Conservation (phyloP, 1,140 invertebrate species). For the Chrysopa pallens region DNA sequence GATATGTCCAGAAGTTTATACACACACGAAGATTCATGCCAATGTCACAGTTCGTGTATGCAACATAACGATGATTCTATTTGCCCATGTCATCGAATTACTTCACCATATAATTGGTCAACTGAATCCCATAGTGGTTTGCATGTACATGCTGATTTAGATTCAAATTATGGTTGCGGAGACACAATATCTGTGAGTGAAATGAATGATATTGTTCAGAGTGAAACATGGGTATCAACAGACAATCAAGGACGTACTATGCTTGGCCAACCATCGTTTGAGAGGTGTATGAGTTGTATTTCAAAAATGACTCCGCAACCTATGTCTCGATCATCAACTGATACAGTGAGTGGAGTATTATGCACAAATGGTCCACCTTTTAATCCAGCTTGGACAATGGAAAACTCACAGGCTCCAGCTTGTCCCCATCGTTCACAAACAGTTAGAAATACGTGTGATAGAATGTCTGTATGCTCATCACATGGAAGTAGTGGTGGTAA, state of each 20-base stretch:
- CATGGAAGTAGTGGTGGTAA: constrained; percentile 29
- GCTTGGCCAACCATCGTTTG: constrained; percentile 27
- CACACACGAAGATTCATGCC: constrained; percentile 20
- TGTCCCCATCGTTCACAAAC: neutral
- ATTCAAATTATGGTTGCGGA: constrained; percentile 36
- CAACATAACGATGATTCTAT: constrained; percentile 23
- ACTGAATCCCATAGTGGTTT: constrained; percentile 22
- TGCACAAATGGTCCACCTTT: constrained; percentile 22
- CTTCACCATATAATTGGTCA: constrained; percentile 34
- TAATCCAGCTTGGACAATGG: constrained; percentile 45
- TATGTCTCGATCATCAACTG: constrained; percentile 37
- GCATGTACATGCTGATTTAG: constrained; percentile 26
- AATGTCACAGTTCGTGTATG: constrained; percentile 16
- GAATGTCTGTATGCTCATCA: constrained; percentile 30
- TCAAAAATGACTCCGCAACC: constrained; percentile 51
- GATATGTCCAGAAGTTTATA: constrained; percentile 12
- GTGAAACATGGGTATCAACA: constrained; percentile 23
- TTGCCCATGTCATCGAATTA: constrained; percentile 6
- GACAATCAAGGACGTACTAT: constrained; percentile 11
- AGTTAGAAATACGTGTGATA: constrained; percentile 17
- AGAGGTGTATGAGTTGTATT: constrained; percentile 56
- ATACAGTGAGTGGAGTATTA: constrained; percentile 28
- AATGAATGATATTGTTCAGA: constrained; percentile 25
- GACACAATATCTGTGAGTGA: constrained; percentile 34
- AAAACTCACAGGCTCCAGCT: constrained; percentile 11